Percentiles rank a stretch among this genome's conserved stretches.
Evolutionary conservation across 2,888 invertebrate genomes (phyloP).

Genomic region (Drosophila planitibia): DNA sequence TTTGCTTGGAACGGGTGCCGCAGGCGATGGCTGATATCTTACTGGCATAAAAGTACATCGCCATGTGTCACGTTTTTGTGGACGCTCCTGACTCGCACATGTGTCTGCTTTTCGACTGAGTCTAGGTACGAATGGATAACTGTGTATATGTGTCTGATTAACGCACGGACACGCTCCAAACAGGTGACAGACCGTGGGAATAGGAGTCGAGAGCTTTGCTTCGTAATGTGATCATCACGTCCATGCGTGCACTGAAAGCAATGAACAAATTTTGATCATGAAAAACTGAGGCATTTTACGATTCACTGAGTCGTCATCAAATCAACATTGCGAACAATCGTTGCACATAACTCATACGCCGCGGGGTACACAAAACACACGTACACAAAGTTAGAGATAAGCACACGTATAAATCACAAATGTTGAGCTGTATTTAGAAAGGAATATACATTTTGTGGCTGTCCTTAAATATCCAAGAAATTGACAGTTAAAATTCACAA

Average conservation of each 20-base stretch:
- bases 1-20: conserved; percentile 85
- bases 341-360: conserved; percentile 60
- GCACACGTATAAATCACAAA: conserved; percentile 38
- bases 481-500: background rate
- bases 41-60: conserved; percentile 86
- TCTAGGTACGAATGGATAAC: conserved; percentile 6
- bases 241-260: conserved; percentile 25
- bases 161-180: conserved; percentile 41
- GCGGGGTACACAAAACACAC: conserved; percentile 15
- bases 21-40: conserved; percentile 86
- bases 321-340: conserved; percentile 48
- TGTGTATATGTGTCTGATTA: conserved; percentile 24
- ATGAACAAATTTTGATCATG: conserved; percentile 10
- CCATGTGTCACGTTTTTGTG: conserved; percentile 85
- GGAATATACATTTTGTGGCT: background rate
- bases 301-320: conserved; percentile 46
- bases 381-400: background rate
- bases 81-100: conserved; percentile 70
- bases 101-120: conserved; percentile 46
- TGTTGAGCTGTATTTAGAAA: background rate
- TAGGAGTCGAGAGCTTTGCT: conserved; percentile 13
- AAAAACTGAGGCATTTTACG: conserved; percentile 29
- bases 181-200: conserved; percentile 45
- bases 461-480: background rate
- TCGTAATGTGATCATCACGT: conserved; percentile 28